Evolutionary conservation across 2,113 vertebrate genomes (phyloP), one percentile per base, ranked within the genome.

Genomic region (Galbula dea): DNA sequence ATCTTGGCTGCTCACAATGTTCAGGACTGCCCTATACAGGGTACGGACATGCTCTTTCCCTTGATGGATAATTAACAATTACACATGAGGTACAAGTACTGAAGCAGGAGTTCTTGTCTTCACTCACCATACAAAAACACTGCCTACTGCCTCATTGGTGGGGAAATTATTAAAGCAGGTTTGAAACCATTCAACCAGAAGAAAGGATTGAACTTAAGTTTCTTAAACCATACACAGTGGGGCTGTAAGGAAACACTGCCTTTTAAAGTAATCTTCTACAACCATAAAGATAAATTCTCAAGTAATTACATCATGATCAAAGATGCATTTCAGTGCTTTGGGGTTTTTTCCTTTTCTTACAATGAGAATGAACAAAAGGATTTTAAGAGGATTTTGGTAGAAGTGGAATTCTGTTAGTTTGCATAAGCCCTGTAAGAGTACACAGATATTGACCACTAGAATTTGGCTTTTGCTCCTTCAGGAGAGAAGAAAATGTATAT

Each of bases 221-320:
- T 63, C 43, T 61, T 32, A 34, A 75, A 41, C 20, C 22, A 34
- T 0, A 32, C 21, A 39, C 30, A 43, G 9, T 16, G 23, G 18
- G 9, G 1, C 24, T 24, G 0, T n/a, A 74, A 78, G 0, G 0
- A 71, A 79, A 89, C 78, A 32, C 11, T 29, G 23, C 36, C 63
- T 83, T 80, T 76, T 39, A 66, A 75, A 71, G 24, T 43, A 17
- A 85, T 59, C 22, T 82, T 54, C 43, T 66, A 49, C 18, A 69
- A 20, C 19, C 11, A 9, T 3, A 6, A 90, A 52, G 36, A 72
- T n/a, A 77, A 92, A 62, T 69, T 61, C 68, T 54, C 14, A 15
- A 41, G 26, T 73, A 88, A 77, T 49, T 65, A 36, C 21, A 29
- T 36, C 48, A 83, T 20, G 51, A 90, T 66, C 76, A 61, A 73